Conservation (phyloP, 1,140 invertebrate genomes). For the Limonius californicus region DNA sequence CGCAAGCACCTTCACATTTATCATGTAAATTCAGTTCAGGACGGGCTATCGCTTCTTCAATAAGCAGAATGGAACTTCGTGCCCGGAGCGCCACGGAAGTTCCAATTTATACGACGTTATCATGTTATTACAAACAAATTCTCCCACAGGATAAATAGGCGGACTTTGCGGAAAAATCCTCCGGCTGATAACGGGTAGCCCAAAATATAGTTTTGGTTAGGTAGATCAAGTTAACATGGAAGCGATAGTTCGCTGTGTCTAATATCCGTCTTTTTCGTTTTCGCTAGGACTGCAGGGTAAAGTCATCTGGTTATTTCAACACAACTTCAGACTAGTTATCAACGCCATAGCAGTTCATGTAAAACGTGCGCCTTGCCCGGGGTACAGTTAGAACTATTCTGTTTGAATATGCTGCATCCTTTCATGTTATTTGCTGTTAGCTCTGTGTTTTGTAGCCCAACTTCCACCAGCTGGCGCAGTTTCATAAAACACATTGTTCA, state of each 20-base stretch:
- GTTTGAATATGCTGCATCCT: slow-evolving; percentile 12
- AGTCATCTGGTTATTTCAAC: too few relatives aligned
- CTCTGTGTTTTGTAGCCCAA: background rate
- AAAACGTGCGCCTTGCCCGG: background rate
- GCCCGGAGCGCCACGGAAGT: background rate
- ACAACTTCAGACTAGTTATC: slow-evolving; percentile 1
- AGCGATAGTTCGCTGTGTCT: too few relatives aligned
- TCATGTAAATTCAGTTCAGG: slow-evolving; percentile 25
- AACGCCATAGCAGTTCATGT: background rate
- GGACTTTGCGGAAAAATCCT: too few relatives aligned
- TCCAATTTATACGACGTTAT: background rate
- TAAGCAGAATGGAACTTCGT: background rate
- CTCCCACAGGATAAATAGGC: background rate
- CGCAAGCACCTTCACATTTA: slow-evolving; percentile 15
- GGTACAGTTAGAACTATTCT: slow-evolving; percentile 3
- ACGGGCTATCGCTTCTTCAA: slow-evolving; percentile 5
- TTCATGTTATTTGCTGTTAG: slow-evolving; percentile 14
- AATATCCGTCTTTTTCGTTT: too few relatives aligned
- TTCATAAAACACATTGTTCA: slow-evolving; percentile 6
- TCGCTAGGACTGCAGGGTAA: too few relatives aligned
- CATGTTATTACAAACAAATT: background rate
- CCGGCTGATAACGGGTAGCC: too few relatives aligned
- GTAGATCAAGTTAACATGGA: too few relatives aligned
- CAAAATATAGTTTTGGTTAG: too few relatives aligned
- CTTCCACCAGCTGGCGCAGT: background rate